Percentiles rank a stretch among this genome's conserved stretches.
Evolutionary conservation across 1,140 invertebrate genomes (phyloP).

Genomic region (Ostrea edulis): DNA sequence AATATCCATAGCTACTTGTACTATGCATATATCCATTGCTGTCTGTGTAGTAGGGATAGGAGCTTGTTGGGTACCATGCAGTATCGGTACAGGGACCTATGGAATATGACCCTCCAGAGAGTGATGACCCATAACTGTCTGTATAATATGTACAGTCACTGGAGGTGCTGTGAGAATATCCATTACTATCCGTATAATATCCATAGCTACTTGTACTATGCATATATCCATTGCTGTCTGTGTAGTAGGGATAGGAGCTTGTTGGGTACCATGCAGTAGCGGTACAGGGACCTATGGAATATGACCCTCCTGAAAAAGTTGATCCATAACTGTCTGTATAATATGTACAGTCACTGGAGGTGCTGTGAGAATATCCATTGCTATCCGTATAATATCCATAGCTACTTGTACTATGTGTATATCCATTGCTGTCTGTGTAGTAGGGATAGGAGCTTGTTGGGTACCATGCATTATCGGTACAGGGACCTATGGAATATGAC

Average conservation of each 20-base stretch:
- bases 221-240: background rate
- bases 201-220: background rate
- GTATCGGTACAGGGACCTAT: slow-evolving; percentile 10
- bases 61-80: background rate
- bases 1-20: background rate
- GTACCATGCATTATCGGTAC: background rate
- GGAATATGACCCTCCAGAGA: background rate
- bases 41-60: background rate
- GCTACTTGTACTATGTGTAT: background rate
- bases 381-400: background rate
- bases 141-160: background rate
- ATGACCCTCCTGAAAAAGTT: background rate
- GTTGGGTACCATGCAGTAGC: background rate
- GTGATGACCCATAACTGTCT: background rate
- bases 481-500: background rate
- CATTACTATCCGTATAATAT: background rate
- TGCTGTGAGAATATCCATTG: background rate
- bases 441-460: background rate
- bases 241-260: background rate
- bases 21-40: background rate
- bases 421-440: background rate
- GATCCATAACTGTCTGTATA: background rate
- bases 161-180: background rate
- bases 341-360: background rate
- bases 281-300: background rate